A percentile compares a stretch with the other conserved stretches of the same genome.
Evolutionary conservation across 1,140 invertebrate genomes (phyloP).

Genomic region (Musca domestica): DNA sequence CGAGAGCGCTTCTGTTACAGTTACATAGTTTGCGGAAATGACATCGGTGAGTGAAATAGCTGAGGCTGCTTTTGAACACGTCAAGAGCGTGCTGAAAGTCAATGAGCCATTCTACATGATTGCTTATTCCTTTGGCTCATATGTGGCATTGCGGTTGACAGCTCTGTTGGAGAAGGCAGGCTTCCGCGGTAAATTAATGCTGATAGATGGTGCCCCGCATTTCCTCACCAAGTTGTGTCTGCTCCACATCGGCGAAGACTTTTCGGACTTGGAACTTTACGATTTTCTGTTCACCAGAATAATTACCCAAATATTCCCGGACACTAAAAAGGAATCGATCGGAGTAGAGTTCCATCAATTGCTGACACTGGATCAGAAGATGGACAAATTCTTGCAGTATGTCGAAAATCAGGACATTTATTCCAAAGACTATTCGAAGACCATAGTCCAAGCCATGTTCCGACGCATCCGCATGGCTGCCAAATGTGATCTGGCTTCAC

Average conservation of each 20-base stretch:
- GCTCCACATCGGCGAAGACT: conserved; percentile 45
- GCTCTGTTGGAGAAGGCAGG: conserved; percentile 60
- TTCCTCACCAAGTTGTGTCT: conserved; percentile 57
- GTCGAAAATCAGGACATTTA: conserved; percentile 52
- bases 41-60: conserved; percentile 38
- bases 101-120: conserved; percentile 59
- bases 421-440: conserved; percentile 55
- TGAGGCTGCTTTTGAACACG: conserved; percentile 40
- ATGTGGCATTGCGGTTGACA: conserved; percentile 60
- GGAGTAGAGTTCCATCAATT: conserved; percentile 46
- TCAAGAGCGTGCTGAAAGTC: conserved; percentile 63
- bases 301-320: conserved; percentile 57
- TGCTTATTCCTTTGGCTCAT: conserved; percentile 67
- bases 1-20: conserved; percentile 37
- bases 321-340: conserved; percentile 58
- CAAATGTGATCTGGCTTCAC: conserved; percentile 55
- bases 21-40: conserved; percentile 35
- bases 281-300: conserved; percentile 58
- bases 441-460: conserved; percentile 57
- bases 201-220: conserved; percentile 62
- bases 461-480: conserved; percentile 60
- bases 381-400: conserved; percentile 41
- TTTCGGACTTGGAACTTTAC: conserved; percentile 57
- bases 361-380: conserved; percentile 36
- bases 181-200: conserved; percentile 57